Evolutionary conservation across 2,113 vertebrate genomes (phyloP).

Genomic region (Anguilla japonica): DNA sequence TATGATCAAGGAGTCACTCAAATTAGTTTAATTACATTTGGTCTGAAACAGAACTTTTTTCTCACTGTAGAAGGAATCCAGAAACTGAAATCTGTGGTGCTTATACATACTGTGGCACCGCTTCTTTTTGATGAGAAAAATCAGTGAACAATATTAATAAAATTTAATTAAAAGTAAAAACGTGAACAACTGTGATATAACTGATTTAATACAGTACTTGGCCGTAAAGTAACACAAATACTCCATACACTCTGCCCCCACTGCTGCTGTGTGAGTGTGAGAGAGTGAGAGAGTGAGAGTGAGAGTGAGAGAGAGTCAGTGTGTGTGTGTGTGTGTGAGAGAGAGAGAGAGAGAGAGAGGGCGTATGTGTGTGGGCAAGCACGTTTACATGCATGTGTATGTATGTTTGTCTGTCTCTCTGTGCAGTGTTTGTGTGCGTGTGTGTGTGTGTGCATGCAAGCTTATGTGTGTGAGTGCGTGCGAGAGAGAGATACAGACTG

Average conservation of each 20-base stretch:
- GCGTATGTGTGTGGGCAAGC: no score
- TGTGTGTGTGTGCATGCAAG: not conserved
- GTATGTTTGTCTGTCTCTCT: not conserved
- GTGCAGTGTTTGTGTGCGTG: constrained; percentile 25
- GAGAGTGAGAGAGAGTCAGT: no score
- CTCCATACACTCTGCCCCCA: constrained; percentile 21
- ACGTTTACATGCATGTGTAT: not conserved
- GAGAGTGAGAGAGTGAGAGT: no score
- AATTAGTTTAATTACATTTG: constrained; percentile 23
- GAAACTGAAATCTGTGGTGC: not conserved
- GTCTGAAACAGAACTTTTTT: constrained; percentile 3
- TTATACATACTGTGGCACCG: not conserved
- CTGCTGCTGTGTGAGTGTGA: constrained; percentile 2
- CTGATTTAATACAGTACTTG: not conserved
- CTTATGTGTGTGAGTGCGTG: not conserved
- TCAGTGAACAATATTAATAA: not conserved
- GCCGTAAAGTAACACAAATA: not conserved
- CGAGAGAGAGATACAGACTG: no score
- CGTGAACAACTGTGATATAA: not conserved
- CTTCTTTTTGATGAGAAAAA: not conserved
- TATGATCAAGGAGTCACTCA: constrained; percentile 12
- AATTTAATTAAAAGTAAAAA: not conserved
- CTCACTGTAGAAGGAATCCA: not conserved
- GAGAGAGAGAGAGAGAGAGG: not conserved
- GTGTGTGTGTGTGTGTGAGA: not conserved